Base-by-base conservation (phyloP, 2,888 invertebrate species). In the Apodemia hepburni region DNA sequence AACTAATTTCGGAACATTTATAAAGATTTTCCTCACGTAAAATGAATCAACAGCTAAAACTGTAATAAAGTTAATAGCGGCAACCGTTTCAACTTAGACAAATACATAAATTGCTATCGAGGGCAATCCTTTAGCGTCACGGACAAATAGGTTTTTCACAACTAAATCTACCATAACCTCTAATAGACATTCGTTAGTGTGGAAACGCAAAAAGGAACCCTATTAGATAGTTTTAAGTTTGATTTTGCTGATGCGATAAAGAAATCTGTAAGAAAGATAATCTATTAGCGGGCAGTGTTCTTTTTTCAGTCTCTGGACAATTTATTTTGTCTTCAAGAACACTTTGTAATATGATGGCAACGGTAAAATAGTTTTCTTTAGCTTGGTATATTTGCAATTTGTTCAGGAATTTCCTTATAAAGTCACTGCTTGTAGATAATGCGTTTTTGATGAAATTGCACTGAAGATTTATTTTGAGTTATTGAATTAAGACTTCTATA, bases 101-200 rank as follows among this genome's bases (percentile, higher is more conserved):
- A 85, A 83, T 84, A 85, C 81, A 85, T 85, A 85, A 85, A 85
- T 84, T 84, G 79, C 82, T 80, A 78, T 72, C 74, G 77, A 74
- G 72, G 75, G 79, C 77, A 78, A 82, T 81, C 77, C 78, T 79
- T 80, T 75, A 73, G 71, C 61, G 61, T 61, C 61, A 61, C 68
- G 65, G 68, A 75, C 74, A 73, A 75, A 77, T 79, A 80, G 77
- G 74, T 77, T 74, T 71, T 58, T 35, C 58, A 59, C 27, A 71
- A 73, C 74, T 75, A 74, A 69, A 61, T 61, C 61, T 33, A 47
- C 61, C 42, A 42, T 58, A 61, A 61, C 61, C 61, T 61, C 49
- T 51, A 61, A 58, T 45, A 47, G 57, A 42, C 42, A 18, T 35
- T 35, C 12, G 51, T 35, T 12, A 9, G 18, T 2, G 15, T 35